These are phyloP conservation scores for Microhierax caerulescens DNA, from an alignment of 2,797 vertebrate genomes.

Conservation along the genomic window DNA sequence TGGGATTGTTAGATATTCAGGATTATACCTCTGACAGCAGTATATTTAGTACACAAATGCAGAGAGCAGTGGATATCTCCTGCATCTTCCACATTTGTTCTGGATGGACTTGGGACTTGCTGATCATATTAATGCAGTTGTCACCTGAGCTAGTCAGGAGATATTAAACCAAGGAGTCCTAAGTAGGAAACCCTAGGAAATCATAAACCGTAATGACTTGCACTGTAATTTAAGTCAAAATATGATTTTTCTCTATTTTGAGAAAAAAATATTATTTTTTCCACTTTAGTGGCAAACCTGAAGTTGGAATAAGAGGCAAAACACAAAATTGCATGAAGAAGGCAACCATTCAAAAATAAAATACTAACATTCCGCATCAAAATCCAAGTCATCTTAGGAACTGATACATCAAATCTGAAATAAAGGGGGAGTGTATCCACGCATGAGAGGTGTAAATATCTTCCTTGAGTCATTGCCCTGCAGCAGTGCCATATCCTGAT, in stretches of 20 bases:
- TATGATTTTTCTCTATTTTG: fast-evolving
- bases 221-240: background rate
- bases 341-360: background rate
- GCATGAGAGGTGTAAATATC: background rate
- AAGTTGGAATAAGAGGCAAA: background rate
- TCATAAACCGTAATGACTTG: background rate
- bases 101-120: background rate
- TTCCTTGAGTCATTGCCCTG: background rate
- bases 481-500: background rate
- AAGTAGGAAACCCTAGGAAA: background rate
- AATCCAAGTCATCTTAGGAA: background rate
- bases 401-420: background rate
- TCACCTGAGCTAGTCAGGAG: background rate
- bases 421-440: background rate
- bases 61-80: background rate
- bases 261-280: background rate
- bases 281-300: background rate
- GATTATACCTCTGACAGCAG: background rate
- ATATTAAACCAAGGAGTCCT: background rate
- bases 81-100: background rate
- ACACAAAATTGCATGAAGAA: background rate
- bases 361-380: background rate
- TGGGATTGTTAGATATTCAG: background rate
- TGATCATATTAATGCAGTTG: background rate
- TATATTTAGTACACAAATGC: background rate